These are phyloP conservation scores for Latrodectus hesperus DNA, from an alignment of 2,888 invertebrate genomes.

Conservation along the genomic window DNA sequence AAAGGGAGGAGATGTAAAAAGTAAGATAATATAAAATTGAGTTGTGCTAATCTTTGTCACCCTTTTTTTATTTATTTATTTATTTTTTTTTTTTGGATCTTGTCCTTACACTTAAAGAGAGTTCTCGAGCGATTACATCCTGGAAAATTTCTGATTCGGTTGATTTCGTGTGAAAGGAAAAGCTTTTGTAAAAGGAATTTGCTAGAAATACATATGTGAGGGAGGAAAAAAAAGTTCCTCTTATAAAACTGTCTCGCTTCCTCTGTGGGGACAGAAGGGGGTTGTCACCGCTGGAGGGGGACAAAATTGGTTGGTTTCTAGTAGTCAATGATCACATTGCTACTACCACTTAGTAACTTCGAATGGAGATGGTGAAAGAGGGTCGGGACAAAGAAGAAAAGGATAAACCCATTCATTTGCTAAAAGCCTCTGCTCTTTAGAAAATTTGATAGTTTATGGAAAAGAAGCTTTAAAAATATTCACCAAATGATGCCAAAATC, in stretches of 20 bases:
- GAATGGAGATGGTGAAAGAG: slow-evolving; percentile 5
- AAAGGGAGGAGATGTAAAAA: slow-evolving; percentile 1
- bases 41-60: slow-evolving; percentile 60
- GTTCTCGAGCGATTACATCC: slow-evolving; percentile 49
- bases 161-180: slow-evolving; percentile 42
- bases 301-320: slow-evolving; percentile 67
- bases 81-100: slow-evolving; percentile 42
- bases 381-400: slow-evolving; percentile 4
- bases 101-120: slow-evolving; percentile 48
- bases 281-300: slow-evolving; percentile 17
- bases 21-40: slow-evolving; percentile 24
- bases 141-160: slow-evolving; percentile 33
- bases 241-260: slow-evolving; percentile 47
- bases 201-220: slow-evolving; percentile 35
- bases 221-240: slow-evolving; percentile 25
- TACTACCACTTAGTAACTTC: slow-evolving; percentile 51
- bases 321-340: slow-evolving; percentile 61
- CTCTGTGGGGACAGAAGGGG: slow-evolving; percentile 9
- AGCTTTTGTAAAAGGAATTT: slow-evolving; percentile 49
- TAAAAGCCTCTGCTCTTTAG: slow-evolving; percentile 47
- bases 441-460: not conserved
- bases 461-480: slow-evolving; percentile 44
- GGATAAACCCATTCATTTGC: slow-evolving; percentile 55
- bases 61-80: too few relatives aligned
- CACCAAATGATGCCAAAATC: slow-evolving; percentile 47